Conservation (phyloP, 1,140 invertebrate species). For the Archivesica marissinica region DNA sequence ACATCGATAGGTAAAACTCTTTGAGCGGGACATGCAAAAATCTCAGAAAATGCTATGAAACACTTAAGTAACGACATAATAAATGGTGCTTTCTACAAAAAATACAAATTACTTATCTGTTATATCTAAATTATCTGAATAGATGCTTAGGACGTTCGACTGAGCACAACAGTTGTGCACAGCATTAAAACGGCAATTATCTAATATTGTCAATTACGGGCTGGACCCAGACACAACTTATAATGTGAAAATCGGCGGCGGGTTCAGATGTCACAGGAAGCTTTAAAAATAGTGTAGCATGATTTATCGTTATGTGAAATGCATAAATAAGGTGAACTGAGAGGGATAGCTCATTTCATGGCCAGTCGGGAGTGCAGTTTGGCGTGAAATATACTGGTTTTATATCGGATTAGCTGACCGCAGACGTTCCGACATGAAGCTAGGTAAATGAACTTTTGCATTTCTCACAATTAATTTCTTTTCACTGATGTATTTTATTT, state of each 20-base stretch:
- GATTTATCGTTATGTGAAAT: neutral
- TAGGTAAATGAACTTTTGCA: neutral
- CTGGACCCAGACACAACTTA: neutral
- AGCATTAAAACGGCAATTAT: slow-evolving; percentile 26
- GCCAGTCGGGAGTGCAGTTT: neutral
- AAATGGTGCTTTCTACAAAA: slow-evolving; percentile 16
- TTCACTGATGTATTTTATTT: neutral
- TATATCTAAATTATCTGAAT: slow-evolving; percentile 36
- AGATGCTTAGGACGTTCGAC: neutral
- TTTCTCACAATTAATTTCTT: neutral
- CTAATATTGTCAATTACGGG: neutral
- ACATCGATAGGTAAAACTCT: slow-evolving; percentile 3
- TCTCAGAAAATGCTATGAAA: slow-evolving; percentile 4
- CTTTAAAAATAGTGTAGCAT: too few relatives aligned
- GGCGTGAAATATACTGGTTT: slow-evolving; percentile 6
- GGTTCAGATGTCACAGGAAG: neutral
- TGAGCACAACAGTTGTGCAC: neutral
- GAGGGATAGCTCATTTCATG: neutral
- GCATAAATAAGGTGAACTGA: neutral
- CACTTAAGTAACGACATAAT: neutral
- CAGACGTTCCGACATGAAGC: neutral
- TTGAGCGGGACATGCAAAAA: slow-evolving; percentile 19
- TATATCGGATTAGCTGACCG: neutral
- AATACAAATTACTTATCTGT: slow-evolving; percentile 29
- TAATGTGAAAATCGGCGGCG: slow-evolving; percentile 12